Conservation (phyloP, 2,888 invertebrate species). For the Ceraclea dissimilis region DNA sequence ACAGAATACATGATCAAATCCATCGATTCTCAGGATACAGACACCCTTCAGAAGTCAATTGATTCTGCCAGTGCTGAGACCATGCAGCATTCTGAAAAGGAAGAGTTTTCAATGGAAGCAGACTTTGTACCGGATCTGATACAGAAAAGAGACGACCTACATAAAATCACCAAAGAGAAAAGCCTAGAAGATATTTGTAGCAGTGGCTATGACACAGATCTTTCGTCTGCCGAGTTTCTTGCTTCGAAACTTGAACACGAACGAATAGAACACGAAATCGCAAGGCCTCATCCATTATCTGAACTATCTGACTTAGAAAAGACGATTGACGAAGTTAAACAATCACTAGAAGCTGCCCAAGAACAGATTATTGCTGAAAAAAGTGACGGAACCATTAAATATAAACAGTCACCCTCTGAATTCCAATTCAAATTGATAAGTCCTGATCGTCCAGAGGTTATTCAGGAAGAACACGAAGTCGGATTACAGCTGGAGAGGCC, state of each 20-base stretch:
- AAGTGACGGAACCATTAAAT: slow-evolving; percentile 56
- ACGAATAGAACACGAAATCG: slow-evolving; percentile 46
- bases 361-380: slow-evolving; percentile 60
- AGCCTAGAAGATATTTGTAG: slow-evolving; percentile 60
- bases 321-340: slow-evolving; percentile 64
- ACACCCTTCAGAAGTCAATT: slow-evolving; percentile 46
- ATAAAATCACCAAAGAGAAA: slow-evolving; percentile 44
- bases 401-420: slow-evolving; percentile 66
- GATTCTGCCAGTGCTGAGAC: slow-evolving; percentile 48
- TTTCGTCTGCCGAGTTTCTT: slow-evolving; percentile 56
- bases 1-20: slow-evolving; percentile 48
- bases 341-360: slow-evolving; percentile 62
- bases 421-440: slow-evolving; percentile 61
- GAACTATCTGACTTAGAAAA: slow-evolving; percentile 56
- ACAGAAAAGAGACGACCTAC: slow-evolving; percentile 40
- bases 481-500: slow-evolving; percentile 38
- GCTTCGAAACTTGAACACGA: slow-evolving; percentile 47
- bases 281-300: slow-evolving; percentile 43
- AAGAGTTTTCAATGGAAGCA: slow-evolving; percentile 45
- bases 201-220: slow-evolving; percentile 60
- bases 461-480: slow-evolving; percentile 50
- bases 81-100: slow-evolving; percentile 38
- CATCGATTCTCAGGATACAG: slow-evolving; percentile 46
- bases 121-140: slow-evolving; percentile 41
- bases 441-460: slow-evolving; percentile 49